Evolutionary conservation across 2,888 invertebrate genomes (phyloP).

Genomic region (Drosophila neotestacea): DNA sequence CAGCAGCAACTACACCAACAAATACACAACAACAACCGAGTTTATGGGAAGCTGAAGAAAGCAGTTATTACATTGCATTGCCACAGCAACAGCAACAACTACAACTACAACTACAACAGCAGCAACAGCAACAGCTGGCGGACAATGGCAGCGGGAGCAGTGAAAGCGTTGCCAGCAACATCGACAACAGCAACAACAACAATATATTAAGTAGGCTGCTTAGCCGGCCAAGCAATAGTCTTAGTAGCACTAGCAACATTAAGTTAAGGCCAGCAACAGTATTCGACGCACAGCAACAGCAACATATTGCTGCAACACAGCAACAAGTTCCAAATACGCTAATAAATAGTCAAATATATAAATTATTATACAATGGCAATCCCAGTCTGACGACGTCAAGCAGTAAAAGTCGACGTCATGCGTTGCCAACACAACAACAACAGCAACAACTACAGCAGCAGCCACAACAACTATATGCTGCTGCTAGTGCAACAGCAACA

Average conservation of each 20-base stretch:
- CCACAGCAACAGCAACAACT: conserved; percentile 49
- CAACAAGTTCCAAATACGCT: conserved; percentile 84
- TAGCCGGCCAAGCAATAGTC: conserved; percentile 67
- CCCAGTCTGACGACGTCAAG: conserved; percentile 53
- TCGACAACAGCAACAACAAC: conserved; percentile 61
- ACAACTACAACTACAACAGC: conserved; percentile 23
- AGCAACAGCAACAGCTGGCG: conserved; percentile 29
- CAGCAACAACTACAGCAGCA: conserved; percentile 44
- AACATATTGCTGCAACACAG: conserved; percentile 59
- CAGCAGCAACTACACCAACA: conserved; percentile 50
- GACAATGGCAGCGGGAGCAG: conserved; percentile 67
- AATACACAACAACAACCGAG: conserved; percentile 40
- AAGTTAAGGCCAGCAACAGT: conserved; percentile 81
- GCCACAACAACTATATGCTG: conserved; percentile 43
- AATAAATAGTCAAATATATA: conserved; percentile 84
- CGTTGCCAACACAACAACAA: conserved; percentile 40
- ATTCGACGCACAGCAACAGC: conserved; percentile 69
- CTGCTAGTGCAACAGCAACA: conserved; percentile 45
- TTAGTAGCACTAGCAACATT: conserved; percentile 70
- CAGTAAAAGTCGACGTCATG: conserved; percentile 79
- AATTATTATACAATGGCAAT: conserved; percentile 72
- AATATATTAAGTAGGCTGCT: conserved; percentile 80
- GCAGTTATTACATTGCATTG: conserved; percentile 62
- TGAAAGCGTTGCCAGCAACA: conserved; percentile 56
- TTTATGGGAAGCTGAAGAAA: conserved; percentile 53